phyloP scores from a whole-genome alignment of 2,888 invertebrate species.

The Theodoxus fluviatilis region DNA sequence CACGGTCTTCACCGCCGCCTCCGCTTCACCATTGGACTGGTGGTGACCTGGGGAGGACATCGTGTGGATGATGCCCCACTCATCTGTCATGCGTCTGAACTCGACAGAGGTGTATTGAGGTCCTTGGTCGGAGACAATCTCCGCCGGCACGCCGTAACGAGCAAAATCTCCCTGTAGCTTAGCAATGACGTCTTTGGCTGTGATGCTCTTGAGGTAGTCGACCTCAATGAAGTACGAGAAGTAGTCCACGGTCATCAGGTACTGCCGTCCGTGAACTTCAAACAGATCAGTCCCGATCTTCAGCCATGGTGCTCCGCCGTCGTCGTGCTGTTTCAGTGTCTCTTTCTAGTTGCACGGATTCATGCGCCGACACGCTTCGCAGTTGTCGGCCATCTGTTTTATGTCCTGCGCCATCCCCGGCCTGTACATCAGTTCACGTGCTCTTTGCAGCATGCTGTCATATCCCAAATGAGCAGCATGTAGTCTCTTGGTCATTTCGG shows the following conservation, averaged over 20 bases:
- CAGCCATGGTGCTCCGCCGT: conserved; percentile 23
- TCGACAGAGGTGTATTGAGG: conserved; percentile 28
- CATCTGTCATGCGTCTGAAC: conserved; percentile 22
- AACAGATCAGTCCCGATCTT: conserved; percentile 26
- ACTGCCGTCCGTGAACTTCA: conserved; percentile 22
- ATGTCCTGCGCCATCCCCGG: too few relatives aligned
- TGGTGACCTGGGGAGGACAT: conserved; percentile 32
- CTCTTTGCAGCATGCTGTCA: conserved; percentile 11
- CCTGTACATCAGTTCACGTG: too few relatives aligned
- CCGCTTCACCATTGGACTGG: conserved; percentile 31
- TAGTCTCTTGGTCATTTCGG: not conserved
- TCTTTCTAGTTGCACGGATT: not conserved
- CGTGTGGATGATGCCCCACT: conserved; percentile 32
- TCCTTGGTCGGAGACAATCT: conserved; percentile 25
- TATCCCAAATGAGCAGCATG: not conserved
- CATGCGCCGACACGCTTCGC: not conserved
- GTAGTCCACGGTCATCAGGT: conserved; percentile 17
- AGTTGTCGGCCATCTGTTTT: not conserved
- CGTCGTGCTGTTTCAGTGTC: conserved; percentile 10
- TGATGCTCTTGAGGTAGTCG: conserved; percentile 7
- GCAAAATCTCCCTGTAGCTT: conserved; percentile 4
- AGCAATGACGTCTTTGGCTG: not conserved
- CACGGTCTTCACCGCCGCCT: conserved; percentile 29
- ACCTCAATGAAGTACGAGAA: conserved; percentile 18
- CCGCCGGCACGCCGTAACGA: not conserved